Evolutionary conservation across 2,797 vertebrate species (phyloP), one percentile per base, ranked within the genome.

Genomic region (Oophaga sylvatica): DNA sequence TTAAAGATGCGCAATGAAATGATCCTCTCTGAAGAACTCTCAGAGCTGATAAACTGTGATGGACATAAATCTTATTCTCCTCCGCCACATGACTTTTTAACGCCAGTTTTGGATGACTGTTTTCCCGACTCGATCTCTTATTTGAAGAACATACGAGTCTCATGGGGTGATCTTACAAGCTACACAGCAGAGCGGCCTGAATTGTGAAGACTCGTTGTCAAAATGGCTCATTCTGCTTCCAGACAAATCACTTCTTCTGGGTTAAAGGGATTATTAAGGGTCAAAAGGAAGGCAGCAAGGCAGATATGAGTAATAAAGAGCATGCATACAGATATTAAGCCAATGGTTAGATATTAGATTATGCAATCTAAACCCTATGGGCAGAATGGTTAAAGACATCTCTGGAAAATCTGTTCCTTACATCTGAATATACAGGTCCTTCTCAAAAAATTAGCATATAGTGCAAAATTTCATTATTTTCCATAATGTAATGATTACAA

Each of bases 141-240:
- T 77, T 78, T 83, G 86, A 41, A 68, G 80, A 81, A 87, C 81
- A 35, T 83, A 83, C 62, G 31, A 22, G 80, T n/a, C 86, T 87
- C 86, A 41, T 83, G 86, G 86, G 86, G 80, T 57, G 68, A 77
- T 29, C 68, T 83, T 70, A 59, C 62, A 77, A 59, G 80, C 81
- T 17, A 59, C 67, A 26, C 45, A 60, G 86, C 81, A 59, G n/a
- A 65, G 29, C 57, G 57, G 31, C 68, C 80, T 26, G 77, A 76
- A 78, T 77, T 77, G 60, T 82, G 65, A 83, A 17, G 45, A 12
- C 68, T 77, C 45, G 77, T 82, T 81, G 80, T 77, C 79, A 81
- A 59, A 63, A 26, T n/a, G 16, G 26, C 80, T 41, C 41, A 31
- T 87, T 87, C 70, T 29, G 29, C 80, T 77, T 65, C 65, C 20